Percentiles rank a stretch among this genome's conserved stretches.
phyloP scores from a whole-genome alignment of 2,113 vertebrate genomes.

The Cyanoderma ruficeps region DNA sequence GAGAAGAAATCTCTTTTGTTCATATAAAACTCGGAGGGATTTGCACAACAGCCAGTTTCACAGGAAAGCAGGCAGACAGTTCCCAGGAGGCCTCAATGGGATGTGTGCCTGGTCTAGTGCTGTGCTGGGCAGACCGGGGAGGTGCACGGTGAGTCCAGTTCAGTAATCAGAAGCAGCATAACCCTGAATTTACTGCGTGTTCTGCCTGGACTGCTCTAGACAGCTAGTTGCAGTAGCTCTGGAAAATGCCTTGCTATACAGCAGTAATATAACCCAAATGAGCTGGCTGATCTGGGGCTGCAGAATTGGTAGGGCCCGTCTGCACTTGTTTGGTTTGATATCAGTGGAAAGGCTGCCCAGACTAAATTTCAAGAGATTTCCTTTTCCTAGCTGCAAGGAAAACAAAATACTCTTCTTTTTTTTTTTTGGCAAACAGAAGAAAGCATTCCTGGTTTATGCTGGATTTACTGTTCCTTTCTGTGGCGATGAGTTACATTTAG shows the following conservation, averaged over 20 bases:
- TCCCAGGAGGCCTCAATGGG: neutral
- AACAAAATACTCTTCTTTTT: neutral
- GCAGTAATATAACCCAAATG: neutral
- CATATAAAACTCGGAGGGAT: neutral
- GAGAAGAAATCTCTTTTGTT: neutral
- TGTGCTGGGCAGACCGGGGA: neutral
- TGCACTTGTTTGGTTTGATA: neutral
- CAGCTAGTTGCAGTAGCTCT: neutral
- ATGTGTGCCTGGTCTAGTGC: rapidly evolving
- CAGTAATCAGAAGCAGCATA: neutral
- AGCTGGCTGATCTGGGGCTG: neutral
- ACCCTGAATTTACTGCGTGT: neutral
- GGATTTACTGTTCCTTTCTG: conserved; percentile 35
- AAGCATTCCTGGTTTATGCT: neutral
- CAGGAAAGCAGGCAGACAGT: neutral
- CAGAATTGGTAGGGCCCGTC: neutral
- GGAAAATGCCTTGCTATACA: neutral
- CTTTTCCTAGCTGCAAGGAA: neutral
- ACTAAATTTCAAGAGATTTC: neutral
- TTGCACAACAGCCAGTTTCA: neutral
- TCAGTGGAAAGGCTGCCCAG: neutral
- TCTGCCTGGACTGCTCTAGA: neutral
- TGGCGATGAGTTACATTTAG: neutral
- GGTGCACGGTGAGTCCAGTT: neutral
- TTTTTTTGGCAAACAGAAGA: neutral